Evolutionary conservation across 2,113 vertebrate genomes (phyloP).

Genomic region (Cricetomys ansorgei): DNA sequence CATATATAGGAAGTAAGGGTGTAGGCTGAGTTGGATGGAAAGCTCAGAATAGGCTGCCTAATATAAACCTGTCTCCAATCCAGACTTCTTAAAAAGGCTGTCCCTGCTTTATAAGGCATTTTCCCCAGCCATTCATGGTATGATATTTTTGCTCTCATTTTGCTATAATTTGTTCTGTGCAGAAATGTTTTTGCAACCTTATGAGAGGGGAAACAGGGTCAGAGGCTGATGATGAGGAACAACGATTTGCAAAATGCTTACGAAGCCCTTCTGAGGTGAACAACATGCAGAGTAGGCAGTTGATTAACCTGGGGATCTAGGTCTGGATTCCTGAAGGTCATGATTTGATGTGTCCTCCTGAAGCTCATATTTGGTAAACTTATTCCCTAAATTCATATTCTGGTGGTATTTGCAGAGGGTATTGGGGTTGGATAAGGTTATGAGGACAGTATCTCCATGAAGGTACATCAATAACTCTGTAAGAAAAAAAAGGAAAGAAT

Average conservation of each 20-base stretch:
- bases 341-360: not conserved
- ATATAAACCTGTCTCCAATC: not conserved
- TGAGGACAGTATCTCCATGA: not conserved
- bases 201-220: not conserved
- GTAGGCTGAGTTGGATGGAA: not conserved
- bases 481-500: not conserved
- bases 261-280: not conserved
- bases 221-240: not conserved
- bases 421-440: not conserved
- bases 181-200: not conserved
- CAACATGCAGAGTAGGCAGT: not conserved
- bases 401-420: not conserved
- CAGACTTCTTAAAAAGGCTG: not conserved
- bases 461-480: not conserved
- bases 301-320: not conserved
- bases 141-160: slow-evolving; percentile 29
- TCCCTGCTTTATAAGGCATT: not conserved
- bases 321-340: not conserved
- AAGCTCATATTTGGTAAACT: not conserved
- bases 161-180: not conserved
- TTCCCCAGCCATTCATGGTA: not conserved
- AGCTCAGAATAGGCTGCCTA: not conserved
- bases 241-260: not conserved
- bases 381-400: not conserved
- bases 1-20: not conserved